Evolutionary conservation across 2,888 invertebrate genomes (phyloP).

Genomic region (Antheraea yamamai): DNA sequence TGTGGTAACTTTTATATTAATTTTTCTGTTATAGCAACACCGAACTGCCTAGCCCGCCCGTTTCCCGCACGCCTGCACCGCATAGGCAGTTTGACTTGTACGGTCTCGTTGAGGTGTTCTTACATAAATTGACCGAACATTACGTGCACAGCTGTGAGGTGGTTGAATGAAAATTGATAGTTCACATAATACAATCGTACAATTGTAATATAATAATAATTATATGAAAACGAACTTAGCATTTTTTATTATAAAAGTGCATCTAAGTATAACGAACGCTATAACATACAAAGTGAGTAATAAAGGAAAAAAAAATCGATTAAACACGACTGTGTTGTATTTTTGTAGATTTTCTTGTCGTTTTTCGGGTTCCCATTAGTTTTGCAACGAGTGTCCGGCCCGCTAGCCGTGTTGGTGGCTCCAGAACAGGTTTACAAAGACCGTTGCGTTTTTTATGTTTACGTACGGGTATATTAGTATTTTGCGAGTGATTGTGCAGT

Average conservation of each 20-base stretch:
- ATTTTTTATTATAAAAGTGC: conserved; percentile 55
- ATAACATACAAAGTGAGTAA: conserved; percentile 36
- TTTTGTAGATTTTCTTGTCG: conserved; percentile 60
- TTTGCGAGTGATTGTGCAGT: conserved; percentile 61
- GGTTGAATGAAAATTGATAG: conserved; percentile 64
- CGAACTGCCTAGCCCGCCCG: not conserved
- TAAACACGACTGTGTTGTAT: conserved; percentile 55
- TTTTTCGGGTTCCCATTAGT: conserved; percentile 58
- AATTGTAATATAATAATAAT: conserved; percentile 39
- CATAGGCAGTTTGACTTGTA: conserved; percentile 62
- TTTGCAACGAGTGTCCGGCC: conserved; percentile 70
- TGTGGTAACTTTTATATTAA: not conserved
- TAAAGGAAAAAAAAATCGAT: conserved; percentile 68
- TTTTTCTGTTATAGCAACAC: conserved; percentile 10
- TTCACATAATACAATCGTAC: conserved; percentile 47
- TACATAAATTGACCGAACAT: conserved; percentile 39
- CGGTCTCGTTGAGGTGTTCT: conserved; percentile 61
- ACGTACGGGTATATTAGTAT: conserved; percentile 60
- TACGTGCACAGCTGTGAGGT: conserved; percentile 54
- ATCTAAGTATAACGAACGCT: conserved; percentile 45
- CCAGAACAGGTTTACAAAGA: conserved; percentile 68
- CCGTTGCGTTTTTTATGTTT: conserved; percentile 73
- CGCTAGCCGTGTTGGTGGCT: conserved; percentile 54
- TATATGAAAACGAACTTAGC: conserved; percentile 46
- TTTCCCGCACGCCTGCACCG: not conserved